Base-by-base conservation (phyloP, 2,888 invertebrate species). In the Drosophila gaucha region DNA sequence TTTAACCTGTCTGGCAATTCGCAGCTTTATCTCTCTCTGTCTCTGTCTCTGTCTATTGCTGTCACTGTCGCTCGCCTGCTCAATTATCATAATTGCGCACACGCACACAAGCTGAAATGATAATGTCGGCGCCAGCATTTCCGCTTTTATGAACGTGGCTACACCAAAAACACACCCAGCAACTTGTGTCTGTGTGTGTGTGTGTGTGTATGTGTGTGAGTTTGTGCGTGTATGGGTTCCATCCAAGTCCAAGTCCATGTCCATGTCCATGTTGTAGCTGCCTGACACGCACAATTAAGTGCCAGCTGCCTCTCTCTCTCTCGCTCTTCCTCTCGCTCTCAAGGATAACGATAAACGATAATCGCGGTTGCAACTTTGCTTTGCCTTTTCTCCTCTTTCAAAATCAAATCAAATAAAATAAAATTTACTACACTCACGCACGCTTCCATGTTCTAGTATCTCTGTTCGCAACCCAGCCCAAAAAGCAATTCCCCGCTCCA, bases 71-170 rank as follows among this genome's bases (percentile, higher is more conserved):
- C 20, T 54, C 55, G 57, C 54, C 49, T 46, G 63, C 60, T 78
- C 86, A 87, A 87, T 83, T 87, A 83, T 85, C 66, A 83, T 87
- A 83, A 83, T 83, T 87, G 88, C 68, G 51, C 46, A 44, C 43
- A 57, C 36, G 38, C 51, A 44, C 16, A 57, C 38, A 18, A 66
- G 67, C 67, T 67, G 65, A 77, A 88, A 86, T 86, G 88, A 88
- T 86, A 84, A 84, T 84, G 78, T 78, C 82, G 89, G 87, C 87
- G 87, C 87, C 87, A 89, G 84, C 68, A 86, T 84, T 86, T 89
- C 88, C 89, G 80, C 74, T 74, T 73, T 74, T 86, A 86, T 86
- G 88, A 86, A 77, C 84, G 70, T 70, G 67, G 58, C 44, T 26
- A 28, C 44, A 44, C 9, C 24, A 24, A 10, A 14, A 6, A 16